Evolutionary conservation across 1,140 invertebrate genomes (phyloP).

Genomic region (Hycleus cichorii): DNA sequence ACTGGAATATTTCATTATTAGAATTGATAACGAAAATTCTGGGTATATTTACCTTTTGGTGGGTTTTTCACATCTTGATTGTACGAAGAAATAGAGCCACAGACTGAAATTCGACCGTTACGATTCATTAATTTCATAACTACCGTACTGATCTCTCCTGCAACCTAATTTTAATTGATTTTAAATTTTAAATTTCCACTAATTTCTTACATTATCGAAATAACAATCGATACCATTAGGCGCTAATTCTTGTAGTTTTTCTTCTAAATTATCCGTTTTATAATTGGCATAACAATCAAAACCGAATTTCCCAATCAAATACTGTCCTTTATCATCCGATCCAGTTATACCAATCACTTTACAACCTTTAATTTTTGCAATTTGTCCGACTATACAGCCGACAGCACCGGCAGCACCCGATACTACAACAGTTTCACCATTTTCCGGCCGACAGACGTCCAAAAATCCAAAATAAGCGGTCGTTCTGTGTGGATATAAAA

Average conservation of each 20-base stretch:
- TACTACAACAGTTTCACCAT: conserved; percentile 61
- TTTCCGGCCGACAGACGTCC: conserved; percentile 59
- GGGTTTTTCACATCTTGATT: conserved; percentile 40
- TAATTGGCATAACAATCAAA: conserved; percentile 68
- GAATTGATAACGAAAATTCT: conserved; percentile 9
- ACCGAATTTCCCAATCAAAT: conserved; percentile 52
- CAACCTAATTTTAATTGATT: conserved; percentile 44
- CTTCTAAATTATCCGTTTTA: conserved; percentile 50
- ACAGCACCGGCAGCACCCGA: conserved; percentile 63
- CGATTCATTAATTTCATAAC: conserved; percentile 56
- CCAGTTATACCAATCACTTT: conserved; percentile 66
- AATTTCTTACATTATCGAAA: conserved; percentile 59
- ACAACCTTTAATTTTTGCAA: conserved; percentile 61
- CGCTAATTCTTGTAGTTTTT: conserved; percentile 50
- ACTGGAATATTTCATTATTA: conserved; percentile 35
- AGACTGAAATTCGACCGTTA: conserved; percentile 56
- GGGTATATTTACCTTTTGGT: conserved; percentile 35
- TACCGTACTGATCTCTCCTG: conserved; percentile 55
- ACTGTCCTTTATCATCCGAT: conserved; percentile 60
- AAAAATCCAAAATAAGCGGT: conserved; percentile 67
- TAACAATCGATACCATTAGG: conserved; percentile 63
- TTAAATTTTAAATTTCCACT: background rate
- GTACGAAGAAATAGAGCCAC: conserved; percentile 58
- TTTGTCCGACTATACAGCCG: conserved; percentile 64
- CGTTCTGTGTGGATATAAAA: conserved; percentile 14